A percentile compares a stretch with the other conserved stretches of the same genome.
Conservation (phyloP, 64 coral and sea anemone genomes). For the Pocillopora damicornis region DNA sequence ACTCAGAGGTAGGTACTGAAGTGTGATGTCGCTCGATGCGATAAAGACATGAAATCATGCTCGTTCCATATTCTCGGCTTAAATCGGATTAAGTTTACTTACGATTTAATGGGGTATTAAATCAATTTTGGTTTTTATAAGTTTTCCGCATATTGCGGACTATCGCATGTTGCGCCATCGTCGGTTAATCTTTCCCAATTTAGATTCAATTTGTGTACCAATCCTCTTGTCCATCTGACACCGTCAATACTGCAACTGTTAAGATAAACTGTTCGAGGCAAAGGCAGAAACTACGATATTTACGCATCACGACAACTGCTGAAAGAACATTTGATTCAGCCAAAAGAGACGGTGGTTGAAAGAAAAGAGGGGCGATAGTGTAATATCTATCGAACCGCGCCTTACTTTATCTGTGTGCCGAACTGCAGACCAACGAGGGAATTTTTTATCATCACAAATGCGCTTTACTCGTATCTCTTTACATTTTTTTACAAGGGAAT, state of each 20-base stretch:
- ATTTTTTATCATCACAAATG: too few species aligned
- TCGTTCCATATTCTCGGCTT: neutral
- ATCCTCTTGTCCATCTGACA: neutral
- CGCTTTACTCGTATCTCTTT: too few species aligned
- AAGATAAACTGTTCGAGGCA: too few species aligned
- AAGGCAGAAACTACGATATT: too few species aligned
- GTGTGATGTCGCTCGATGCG: neutral
- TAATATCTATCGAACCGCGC: too few species aligned
- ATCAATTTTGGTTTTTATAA: slow-evolving; percentile 1
- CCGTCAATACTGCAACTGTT: neutral
- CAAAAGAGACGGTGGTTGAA: too few species aligned
- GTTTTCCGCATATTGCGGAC: neutral
- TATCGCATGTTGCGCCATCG: neutral
- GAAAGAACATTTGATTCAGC: too few species aligned
- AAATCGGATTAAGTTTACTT: slow-evolving; percentile 22
- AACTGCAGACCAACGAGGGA: too few species aligned
- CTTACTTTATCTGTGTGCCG: too few species aligned
- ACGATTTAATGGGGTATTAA: neutral
- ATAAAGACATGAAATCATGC: neutral
- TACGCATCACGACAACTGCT: too few species aligned
- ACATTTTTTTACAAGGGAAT: too few species aligned
- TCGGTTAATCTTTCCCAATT: neutral
- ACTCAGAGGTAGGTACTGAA: neutral
- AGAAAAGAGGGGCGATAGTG: too few species aligned
- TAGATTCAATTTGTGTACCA: neutral